phyloP scores from a whole-genome alignment of 37 sponge, comb jelly and placozoan species.

The Geodia barretti region DNA sequence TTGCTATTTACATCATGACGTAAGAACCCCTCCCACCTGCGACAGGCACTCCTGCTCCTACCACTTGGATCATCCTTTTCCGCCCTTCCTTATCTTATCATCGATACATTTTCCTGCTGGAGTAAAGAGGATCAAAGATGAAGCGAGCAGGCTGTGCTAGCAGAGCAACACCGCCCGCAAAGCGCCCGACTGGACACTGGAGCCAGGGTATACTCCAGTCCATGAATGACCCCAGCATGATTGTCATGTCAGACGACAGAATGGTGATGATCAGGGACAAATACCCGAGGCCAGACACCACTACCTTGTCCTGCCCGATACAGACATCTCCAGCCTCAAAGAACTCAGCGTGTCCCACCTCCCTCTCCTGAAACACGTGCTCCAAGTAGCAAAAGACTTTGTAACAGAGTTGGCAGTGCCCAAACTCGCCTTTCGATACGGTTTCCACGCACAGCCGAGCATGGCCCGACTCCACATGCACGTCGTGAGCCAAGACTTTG shows the following conservation, averaged over 20 bases:
- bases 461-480: constrained; percentile 89
- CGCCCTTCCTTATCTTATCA: no score
- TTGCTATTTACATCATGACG: no score
- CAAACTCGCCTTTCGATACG: constrained; percentile 46
- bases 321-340: constrained; percentile 46
- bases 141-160: no score
- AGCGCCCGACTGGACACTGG: constrained; percentile 53
- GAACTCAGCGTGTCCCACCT: constrained; percentile 49
- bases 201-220: constrained; percentile 44
- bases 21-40: no score
- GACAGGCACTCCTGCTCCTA: no score
- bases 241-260: constrained; percentile 65
- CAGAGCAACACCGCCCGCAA: no score
- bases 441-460: constrained; percentile 89
- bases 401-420: constrained; percentile 13
- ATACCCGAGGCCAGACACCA: constrained; percentile 89
- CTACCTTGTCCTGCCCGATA: constrained; percentile 74
- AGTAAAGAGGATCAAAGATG: no score
- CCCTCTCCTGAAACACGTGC: constrained; percentile 66
- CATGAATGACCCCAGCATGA: constrained; percentile 72
- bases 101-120: no score
- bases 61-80: no score
- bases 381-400: constrained; percentile 30
- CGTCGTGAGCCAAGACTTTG: constrained; percentile 83
- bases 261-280: constrained; percentile 77